Evolutionary conservation across 2,888 invertebrate species (phyloP), one percentile per base, ranked within the genome.

Genomic region (Mellilla xanthometata): DNA sequence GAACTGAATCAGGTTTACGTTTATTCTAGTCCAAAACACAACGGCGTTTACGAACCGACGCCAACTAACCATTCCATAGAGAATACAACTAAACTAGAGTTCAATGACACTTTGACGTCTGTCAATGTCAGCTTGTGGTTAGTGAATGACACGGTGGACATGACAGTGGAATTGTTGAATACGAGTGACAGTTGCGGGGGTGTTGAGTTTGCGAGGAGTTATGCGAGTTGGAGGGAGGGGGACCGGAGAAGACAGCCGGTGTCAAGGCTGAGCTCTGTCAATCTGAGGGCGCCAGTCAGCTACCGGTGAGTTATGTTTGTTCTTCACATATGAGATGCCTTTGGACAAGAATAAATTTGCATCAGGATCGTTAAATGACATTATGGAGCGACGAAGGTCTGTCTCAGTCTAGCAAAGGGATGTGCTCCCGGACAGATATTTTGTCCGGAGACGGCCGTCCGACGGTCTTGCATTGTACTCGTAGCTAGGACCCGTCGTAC

Each of bases 1-100:
- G 86, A 87, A 58, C 61, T 89, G 3, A 78, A 88, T 55, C 71
- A 56, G 39, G 86, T 89, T 1, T 87, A 77, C 47, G 66, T 80
- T 5, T 89, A 81, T 70, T 84, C 87, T 77, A 89, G 89, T 80
- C 89, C 87, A 29, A 83, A 81, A 66, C 84, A 86, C 54, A 77
- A 89, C 52, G 88, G 89, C 30, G 72, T 86, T 2, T 89, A 84
- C 49, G 72, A 74, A 52, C 61, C 72, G 13, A 54, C 50, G 51
- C 61, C 72, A 12, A 55, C 47, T 35, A 84, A 85, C 55, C 72
- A 75, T 76, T 76, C 82, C 66, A 64, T 63, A 42, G 68, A 67
- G 52, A 79, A 81, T 13, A 67, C 60, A 39, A 56, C 39, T 58
- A 39, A 34, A 19, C 3, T 29, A 6, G 47, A 48, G 1, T 29